phyloP scores from a whole-genome alignment of 1,140 invertebrate genomes.

The Drosophila ananassae region DNA sequence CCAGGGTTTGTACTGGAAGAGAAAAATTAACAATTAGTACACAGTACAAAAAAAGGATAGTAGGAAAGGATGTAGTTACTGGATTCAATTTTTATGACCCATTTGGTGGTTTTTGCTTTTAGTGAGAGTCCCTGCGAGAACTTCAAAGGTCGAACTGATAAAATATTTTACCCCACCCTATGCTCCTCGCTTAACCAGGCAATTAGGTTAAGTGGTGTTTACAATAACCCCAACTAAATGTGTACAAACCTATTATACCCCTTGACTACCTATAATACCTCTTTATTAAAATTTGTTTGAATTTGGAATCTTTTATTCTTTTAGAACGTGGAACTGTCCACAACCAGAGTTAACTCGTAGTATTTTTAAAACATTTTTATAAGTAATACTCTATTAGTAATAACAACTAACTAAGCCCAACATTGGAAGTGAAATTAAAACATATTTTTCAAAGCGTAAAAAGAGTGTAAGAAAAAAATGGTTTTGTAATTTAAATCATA shows the following conservation, averaged over 20 bases:
- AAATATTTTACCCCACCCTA: neutral
- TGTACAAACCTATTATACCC: neutral
- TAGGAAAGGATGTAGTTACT: neutral
- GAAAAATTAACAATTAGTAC: constrained; percentile 31
- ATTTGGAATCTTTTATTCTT: neutral
- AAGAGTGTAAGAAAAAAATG: too few species aligned
- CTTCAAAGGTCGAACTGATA: neutral
- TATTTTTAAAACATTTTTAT: neutral
- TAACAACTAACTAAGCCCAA: too few species aligned
- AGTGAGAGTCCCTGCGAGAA: neutral
- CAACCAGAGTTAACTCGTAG: neutral
- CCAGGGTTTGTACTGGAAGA: constrained; percentile 89
- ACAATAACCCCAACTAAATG: too few species aligned
- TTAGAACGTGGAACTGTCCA: neutral
- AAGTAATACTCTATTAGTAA: too few species aligned
- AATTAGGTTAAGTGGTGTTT: neutral
- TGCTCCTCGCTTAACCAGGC: neutral
- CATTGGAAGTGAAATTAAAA: too few species aligned
- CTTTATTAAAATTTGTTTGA: neutral
- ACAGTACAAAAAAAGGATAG: neutral
- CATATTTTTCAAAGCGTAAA: too few species aligned
- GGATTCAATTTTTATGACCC: neutral
- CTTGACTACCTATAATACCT: neutral
- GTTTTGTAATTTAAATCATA: too few species aligned
- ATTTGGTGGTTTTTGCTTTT: constrained; percentile 6